A percentile compares a stretch with the other conserved stretches of the same genome.
Evolutionary conservation across 2,888 invertebrate genomes (phyloP).

Genomic region (Sarcophaga variegata): DNA sequence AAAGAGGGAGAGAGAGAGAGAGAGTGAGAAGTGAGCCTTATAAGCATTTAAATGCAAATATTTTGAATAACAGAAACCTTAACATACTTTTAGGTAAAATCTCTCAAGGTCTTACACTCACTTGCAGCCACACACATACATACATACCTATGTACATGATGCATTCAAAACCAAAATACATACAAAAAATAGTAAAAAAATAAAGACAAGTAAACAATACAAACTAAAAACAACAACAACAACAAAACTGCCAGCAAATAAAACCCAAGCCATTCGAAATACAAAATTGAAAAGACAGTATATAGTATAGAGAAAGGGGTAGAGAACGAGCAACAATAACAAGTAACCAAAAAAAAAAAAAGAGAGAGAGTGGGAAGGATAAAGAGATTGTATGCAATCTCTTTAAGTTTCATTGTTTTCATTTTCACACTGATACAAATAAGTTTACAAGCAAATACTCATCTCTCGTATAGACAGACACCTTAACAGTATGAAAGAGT

Average conservation of each 20-base stretch:
- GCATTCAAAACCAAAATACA: not conserved
- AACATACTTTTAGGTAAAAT: slow-evolving; percentile 61
- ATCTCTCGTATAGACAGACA: slow-evolving; percentile 12
- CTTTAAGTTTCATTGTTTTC: slow-evolving; percentile 42
- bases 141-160: not conserved
- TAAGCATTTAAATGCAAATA: slow-evolving; percentile 32
- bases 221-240: not conserved
- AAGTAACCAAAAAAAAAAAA: not conserved
- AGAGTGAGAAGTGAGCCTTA: not conserved
- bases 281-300: not conserved
- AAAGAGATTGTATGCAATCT: not conserved
- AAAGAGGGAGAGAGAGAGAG: no score
- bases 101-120: not conserved
- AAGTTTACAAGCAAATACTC: slow-evolving; percentile 22
- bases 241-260: not conserved
- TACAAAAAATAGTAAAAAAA: not conserved
- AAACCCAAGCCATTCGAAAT: not conserved
- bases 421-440: slow-evolving; percentile 30
- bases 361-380: not conserved
- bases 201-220: slow-evolving; percentile 22
- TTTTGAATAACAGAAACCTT: slow-evolving; percentile 54
- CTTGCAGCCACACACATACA: not conserved
- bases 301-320: not conserved
- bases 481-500: not conserved
- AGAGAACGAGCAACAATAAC: not conserved